Evolutionary conservation across 2,797 vertebrate genomes (phyloP).

Genomic region (Schizopygopsis malacanthus): DNA sequence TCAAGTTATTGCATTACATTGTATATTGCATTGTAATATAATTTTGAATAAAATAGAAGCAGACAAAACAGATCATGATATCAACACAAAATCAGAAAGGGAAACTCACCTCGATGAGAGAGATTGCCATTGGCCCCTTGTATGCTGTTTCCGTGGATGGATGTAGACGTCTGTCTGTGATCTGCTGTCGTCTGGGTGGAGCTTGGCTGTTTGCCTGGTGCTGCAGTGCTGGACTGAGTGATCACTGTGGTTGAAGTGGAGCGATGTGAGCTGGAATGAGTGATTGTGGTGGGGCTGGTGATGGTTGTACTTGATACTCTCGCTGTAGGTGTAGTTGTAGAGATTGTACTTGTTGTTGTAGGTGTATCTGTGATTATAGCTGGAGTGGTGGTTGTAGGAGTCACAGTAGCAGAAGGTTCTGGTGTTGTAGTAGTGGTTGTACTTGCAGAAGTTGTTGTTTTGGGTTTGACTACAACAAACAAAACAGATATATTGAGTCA

Average conservation of each 20-base stretch:
- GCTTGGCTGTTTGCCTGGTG: conserved; percentile 61
- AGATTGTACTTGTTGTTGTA: conserved; percentile 52
- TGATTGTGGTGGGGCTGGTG: conserved; percentile 20
- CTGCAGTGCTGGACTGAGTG: conserved; percentile 58
- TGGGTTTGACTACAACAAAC: conserved; percentile 63
- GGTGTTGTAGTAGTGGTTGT: conserved; percentile 36
- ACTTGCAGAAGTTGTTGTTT: conserved; percentile 60
- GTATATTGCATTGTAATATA: background rate
- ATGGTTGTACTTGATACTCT: conserved; percentile 54
- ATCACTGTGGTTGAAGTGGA: conserved; percentile 50
- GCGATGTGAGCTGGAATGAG: conserved; percentile 54
- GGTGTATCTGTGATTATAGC: conserved; percentile 16
- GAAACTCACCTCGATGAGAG: conserved; percentile 89
- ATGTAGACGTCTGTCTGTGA: conserved; percentile 58
- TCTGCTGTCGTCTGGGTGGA: conserved; percentile 55
- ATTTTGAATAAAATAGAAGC: background rate
- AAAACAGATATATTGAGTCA: conserved; percentile 48
- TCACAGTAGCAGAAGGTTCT: conserved; percentile 26
- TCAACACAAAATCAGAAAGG: background rate
- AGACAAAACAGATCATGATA: background rate
- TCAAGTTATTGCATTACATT: background rate
- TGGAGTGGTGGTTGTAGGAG: conserved; percentile 29
- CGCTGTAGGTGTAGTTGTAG: conserved; percentile 49
- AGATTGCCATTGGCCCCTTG: conserved; percentile 89
- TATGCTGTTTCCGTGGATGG: conserved; percentile 69